A percentile compares a stretch with the other conserved stretches of the same genome.
Evolutionary conservation across 2,888 invertebrate species (phyloP).

Genomic region (Oligia latruncula): DNA sequence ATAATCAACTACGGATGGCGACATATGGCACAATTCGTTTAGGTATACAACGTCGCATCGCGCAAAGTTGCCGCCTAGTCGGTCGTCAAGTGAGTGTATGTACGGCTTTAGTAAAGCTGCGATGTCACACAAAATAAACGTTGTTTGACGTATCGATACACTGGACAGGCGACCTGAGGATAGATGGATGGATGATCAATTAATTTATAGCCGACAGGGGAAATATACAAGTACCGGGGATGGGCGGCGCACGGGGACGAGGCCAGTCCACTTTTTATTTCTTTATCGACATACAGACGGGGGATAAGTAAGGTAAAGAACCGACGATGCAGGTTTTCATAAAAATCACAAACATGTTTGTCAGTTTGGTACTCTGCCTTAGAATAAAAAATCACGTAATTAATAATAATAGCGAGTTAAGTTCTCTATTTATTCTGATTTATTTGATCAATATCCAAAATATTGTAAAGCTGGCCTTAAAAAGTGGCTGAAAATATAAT

Average conservation of each 20-base stretch:
- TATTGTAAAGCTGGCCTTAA: background rate
- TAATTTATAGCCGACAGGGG: conserved; percentile 55
- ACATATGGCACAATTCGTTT: background rate
- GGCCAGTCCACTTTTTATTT: conserved; percentile 16
- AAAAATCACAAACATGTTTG: background rate
- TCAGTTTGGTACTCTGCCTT: background rate
- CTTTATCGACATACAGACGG: conserved; percentile 1
- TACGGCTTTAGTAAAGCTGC: background rate
- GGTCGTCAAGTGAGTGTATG: background rate
- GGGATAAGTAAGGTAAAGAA: background rate
- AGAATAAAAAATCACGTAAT: conserved; percentile 17
- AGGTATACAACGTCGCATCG: background rate
- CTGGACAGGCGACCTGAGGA: conserved; percentile 40
- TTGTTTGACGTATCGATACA: conserved; percentile 57
- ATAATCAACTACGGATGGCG: no score
- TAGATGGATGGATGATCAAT: conserved; percentile 61
- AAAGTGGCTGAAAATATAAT: background rate
- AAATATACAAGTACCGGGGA: conserved; percentile 46
- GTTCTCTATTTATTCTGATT: background rate
- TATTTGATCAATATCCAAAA: background rate
- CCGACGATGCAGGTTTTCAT: background rate
- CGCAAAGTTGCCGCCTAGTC: background rate
- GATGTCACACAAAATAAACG: conserved; percentile 42
- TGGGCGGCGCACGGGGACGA: background rate
- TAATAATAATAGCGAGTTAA: background rate